Base-by-base conservation (phyloP, 2,113 vertebrate genomes). In the Pygoscelis antarcticus region DNA sequence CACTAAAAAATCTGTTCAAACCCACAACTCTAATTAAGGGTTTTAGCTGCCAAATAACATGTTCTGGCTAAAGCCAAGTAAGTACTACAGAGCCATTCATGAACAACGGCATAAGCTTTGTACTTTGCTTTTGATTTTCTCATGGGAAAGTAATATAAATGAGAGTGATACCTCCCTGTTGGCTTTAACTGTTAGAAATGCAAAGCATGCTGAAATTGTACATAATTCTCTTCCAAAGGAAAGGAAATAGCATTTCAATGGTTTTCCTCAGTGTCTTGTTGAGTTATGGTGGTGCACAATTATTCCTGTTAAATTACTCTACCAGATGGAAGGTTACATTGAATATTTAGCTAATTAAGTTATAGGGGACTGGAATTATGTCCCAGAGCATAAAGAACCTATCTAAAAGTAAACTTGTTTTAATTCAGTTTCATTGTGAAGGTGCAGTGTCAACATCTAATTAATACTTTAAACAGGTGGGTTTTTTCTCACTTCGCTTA, bases 221-320 rank as follows among this genome's bases (percentile, higher is more conserved):
- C 98, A 98, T 99, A 99, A 99, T 99, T 99, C 97, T 97, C 98
- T 98, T 98, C 98, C 98, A 98, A 99, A 98, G 98, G 98, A 98
- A 99, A 98, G 98, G 98, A 99, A 99, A 99, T 99, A 97, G 98
- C 98, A 98, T 99, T 98, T 98, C 98, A 99, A 97, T 98, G 98
- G 98, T 99, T 99, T 98, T 98, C 98, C 98, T 99, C 97, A 95
- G 97, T 98, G 98, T 99, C 99, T 98, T 96, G 77, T 98, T 99
- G 98, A 99, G 98, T 99, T 99, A 99, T 98, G 94, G 95, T 98
- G 94, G 97, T 98, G 98, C 98, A 99, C 98, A 98, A 98, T 99
- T 98, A 98, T 98, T 98, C 97, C 98, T 98, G 98, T 97, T 98
- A 98, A 99, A 99, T 98, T 98, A 97, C 98, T 99, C 98, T 99